Conservation (phyloP, 2,113 vertebrate genomes). For the Corythornis vintsioides region DNA sequence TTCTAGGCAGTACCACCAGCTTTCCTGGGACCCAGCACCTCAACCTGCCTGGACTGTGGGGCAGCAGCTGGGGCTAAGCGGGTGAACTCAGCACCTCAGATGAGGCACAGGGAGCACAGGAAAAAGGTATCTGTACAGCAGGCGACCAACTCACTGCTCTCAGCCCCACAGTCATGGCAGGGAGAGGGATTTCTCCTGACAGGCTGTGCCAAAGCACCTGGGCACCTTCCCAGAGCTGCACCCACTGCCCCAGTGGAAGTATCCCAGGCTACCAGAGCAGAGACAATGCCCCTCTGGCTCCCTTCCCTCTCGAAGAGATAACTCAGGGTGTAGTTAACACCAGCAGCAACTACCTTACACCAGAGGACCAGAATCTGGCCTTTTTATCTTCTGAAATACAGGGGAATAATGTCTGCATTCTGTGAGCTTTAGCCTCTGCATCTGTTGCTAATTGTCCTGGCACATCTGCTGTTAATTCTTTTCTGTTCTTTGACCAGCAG, state of each 20-base stretch:
- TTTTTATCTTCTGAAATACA: conserved; percentile 53
- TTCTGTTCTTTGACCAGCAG: conserved; percentile 65
- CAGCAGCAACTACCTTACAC: background rate
- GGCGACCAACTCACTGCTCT: background rate
- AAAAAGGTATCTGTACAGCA: background rate
- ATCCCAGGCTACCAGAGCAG: background rate
- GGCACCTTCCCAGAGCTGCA: background rate
- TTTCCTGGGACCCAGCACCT: background rate
- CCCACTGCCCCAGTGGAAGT: rapidly evolving
- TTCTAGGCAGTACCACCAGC: background rate
- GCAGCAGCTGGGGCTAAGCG: rapidly evolving
- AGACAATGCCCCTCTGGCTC: rapidly evolving
- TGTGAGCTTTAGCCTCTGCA: conserved; percentile 64
- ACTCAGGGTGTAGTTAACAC: background rate
- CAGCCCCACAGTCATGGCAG: rapidly evolving
- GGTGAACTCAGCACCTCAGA: rapidly evolving
- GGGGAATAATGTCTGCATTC: conserved; percentile 39
- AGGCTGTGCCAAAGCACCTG: background rate
- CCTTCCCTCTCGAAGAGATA: background rate
- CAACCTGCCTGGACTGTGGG: rapidly evolving
- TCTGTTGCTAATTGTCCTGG: conserved; percentile 67
- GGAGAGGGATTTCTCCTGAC: background rate
- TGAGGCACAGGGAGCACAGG: rapidly evolving
- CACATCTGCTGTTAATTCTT: conserved; percentile 71
- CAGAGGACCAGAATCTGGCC: conserved; percentile 23